Conservation (phyloP, 2,113 vertebrate genomes). For the Salvelinus alpinus region DNA sequence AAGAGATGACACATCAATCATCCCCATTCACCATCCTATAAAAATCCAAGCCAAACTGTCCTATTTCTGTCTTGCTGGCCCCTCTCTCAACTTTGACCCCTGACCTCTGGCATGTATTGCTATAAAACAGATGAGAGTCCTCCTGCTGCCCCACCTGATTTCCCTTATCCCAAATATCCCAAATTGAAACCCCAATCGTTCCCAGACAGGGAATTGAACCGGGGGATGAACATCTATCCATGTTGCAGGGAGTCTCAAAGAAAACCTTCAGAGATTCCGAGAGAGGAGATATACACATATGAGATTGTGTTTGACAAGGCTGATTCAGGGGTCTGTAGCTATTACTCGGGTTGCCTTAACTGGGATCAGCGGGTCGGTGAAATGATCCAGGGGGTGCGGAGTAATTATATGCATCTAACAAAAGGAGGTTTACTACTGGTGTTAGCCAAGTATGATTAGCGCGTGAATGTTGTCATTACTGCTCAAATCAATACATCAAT, state of each 20-base stretch:
- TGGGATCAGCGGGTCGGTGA: conserved; percentile 8
- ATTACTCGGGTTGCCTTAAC: conserved; percentile 7
- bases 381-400: neutral
- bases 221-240: conserved; percentile 31
- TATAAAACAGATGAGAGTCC: conserved; percentile 36
- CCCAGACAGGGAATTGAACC: conserved; percentile 1
- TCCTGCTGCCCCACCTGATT: conserved; percentile 10
- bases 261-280: neutral
- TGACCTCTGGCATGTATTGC: conserved; percentile 29
- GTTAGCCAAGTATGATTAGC: neutral
- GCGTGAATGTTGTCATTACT: too few relatives aligned
- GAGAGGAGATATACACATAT: conserved; percentile 27
- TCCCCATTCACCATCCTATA: conserved; percentile 20
- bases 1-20: conserved; percentile 38
- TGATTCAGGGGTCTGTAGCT: conserved; percentile 6
- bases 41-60: conserved; percentile 9
- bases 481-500: too few relatives aligned
- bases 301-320: conserved; percentile 40
- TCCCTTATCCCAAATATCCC: conserved; percentile 11
- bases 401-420: neutral
- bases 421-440: neutral
- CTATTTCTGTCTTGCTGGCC: conserved; percentile 17
- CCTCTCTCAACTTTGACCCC: conserved; percentile 37
- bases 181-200: conserved; percentile 26
- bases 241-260: conserved; percentile 9